These are phyloP conservation scores for Nebria ingens DNA, from an alignment of 1,140 invertebrate species.

Conservation along the genomic window DNA sequence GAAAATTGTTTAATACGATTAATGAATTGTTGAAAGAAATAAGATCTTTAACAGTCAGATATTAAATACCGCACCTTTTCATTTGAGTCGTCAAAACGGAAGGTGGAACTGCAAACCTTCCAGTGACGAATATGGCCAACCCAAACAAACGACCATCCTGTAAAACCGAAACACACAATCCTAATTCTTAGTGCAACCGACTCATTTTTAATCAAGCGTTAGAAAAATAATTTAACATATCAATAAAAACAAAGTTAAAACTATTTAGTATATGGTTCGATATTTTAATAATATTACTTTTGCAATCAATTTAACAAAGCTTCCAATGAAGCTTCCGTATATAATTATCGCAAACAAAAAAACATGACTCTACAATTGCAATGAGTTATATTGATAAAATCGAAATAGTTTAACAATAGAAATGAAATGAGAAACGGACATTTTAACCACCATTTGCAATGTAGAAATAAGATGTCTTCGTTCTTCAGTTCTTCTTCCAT, in stretches of 20 bases:
- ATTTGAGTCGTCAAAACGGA: background rate
- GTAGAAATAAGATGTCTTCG: background rate
- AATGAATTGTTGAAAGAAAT: too few relatives aligned
- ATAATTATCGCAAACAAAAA: too few relatives aligned
- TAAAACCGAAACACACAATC: background rate
- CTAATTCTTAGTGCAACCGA: background rate
- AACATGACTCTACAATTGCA: too few relatives aligned
- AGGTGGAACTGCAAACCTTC: background rate
- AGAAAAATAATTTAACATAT: too few relatives aligned
- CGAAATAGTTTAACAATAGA: too few relatives aligned
- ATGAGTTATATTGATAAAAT: too few relatives aligned
- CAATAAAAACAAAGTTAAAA: background rate
- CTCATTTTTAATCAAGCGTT: too few relatives aligned
- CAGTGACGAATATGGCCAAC: background rate
- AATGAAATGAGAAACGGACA: constrained; percentile 18
- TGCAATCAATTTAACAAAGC: background rate
- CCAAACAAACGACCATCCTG: too few relatives aligned
- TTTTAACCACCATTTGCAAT: constrained; percentile 14
- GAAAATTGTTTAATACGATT: too few relatives aligned
- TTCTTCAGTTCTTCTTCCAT: constrained; percentile 17
- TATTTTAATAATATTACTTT: too few relatives aligned
- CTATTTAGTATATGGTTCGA: too few relatives aligned
- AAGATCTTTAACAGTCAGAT: background rate
- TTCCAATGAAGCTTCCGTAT: too few relatives aligned
- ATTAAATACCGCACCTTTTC: background rate